Evolutionary conservation across 2,888 invertebrate species (phyloP).

Genomic region (Leptogaster cylindrica): DNA sequence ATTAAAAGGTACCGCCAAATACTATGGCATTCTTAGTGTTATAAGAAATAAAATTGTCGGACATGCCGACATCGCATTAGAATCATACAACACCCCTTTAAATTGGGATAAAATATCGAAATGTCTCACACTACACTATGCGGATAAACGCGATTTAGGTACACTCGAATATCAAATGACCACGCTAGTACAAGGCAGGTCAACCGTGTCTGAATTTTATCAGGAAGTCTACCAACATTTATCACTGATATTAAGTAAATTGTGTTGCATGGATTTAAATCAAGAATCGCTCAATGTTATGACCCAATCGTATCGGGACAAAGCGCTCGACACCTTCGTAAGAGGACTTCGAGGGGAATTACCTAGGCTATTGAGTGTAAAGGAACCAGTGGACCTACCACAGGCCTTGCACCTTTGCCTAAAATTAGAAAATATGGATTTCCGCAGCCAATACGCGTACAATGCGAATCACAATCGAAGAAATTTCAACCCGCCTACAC

Average conservation of each 20-base stretch:
- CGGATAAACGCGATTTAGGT: conserved; percentile 13
- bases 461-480: not conserved
- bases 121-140: conserved; percentile 14
- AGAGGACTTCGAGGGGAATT: conserved; percentile 20
- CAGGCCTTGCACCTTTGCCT: conserved; percentile 2
- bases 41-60: conserved; percentile 16
- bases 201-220: not conserved
- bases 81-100: conserved; percentile 39
- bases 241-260: conserved; percentile 4
- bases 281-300: conserved; percentile 43
- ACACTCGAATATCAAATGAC: conserved; percentile 22
- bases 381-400: conserved; percentile 13
- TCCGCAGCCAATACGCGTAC: not conserved
- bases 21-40: conserved; percentile 34
- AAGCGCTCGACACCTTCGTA: conserved; percentile 14
- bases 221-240: conserved; percentile 15
- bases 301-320: conserved; percentile 36
- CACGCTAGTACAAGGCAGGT: conserved; percentile 6
- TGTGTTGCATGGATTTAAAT: conserved; percentile 44
- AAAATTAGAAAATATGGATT: conserved; percentile 10
- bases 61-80: conserved; percentile 15
- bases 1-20: conserved; percentile 39
- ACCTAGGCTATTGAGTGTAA: conserved; percentile 17
- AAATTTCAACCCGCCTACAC: not conserved
- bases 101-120: conserved; percentile 11